Evolutionary conservation across 2,888 invertebrate species (phyloP).

Genomic region (Cecidostiba fungosa): DNA sequence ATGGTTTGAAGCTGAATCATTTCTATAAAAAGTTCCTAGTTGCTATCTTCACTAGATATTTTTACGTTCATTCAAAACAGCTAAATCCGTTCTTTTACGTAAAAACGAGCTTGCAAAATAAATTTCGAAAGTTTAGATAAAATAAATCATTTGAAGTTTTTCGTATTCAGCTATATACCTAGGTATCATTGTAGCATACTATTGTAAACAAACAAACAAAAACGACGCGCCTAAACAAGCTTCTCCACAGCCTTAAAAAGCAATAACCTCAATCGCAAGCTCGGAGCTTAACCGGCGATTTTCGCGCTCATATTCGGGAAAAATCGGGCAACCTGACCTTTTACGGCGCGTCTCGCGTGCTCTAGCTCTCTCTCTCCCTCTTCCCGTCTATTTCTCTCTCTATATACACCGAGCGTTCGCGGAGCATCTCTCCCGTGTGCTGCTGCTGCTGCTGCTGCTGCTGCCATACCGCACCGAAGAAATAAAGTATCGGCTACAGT

Average conservation of each 20-base stretch:
- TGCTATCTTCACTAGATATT: neutral
- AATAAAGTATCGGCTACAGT: neutral
- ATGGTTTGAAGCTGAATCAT: neutral
- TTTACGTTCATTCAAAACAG: neutral
- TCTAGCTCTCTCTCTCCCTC: neutral
- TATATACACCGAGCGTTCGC: neutral
- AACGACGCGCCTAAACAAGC: neutral
- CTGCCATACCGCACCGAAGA: no score
- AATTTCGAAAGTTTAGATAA: neutral
- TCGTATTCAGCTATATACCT: no score
- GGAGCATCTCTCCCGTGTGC: neutral
- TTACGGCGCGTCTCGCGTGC: conserved; percentile 43
- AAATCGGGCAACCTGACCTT: conserved; percentile 57
- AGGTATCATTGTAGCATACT: no score
- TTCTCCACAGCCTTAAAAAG: neutral
- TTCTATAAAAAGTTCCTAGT: neutral
- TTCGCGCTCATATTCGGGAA: conserved; percentile 41
- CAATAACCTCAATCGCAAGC: neutral
- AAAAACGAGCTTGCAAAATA: neutral
- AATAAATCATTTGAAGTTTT: neutral
- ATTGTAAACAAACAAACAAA: neutral
- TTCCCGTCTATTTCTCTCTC: conserved; percentile 1
- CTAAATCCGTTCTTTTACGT: neutral
- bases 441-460: neutral
- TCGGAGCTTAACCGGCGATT: neutral